Conservation (phyloP, 2,888 invertebrate genomes). For the Biston betularia region DNA sequence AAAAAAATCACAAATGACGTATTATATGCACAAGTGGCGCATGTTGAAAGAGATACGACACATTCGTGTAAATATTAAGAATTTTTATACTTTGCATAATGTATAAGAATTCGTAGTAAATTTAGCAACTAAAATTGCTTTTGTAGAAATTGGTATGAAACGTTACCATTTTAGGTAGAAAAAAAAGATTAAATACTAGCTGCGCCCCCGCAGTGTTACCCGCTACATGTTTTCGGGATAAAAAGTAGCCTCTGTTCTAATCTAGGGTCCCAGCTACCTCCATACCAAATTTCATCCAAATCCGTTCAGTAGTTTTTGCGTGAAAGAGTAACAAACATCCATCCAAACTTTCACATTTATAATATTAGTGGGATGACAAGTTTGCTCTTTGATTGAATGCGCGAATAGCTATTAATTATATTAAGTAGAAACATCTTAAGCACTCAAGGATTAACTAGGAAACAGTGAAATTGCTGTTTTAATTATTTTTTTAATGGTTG, state of each 20-base stretch:
- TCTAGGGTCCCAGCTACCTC: too few relatives aligned
- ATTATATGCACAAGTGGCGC: conserved; percentile 41
- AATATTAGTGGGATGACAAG: conserved; percentile 5
- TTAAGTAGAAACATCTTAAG: conserved; percentile 6
- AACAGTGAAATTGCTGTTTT: conserved; percentile 2
- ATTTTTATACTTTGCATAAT: conserved; percentile 20
- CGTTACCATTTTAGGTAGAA: not conserved
- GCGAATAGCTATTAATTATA: conserved; percentile 17
- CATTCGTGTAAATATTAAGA: conserved; percentile 34
- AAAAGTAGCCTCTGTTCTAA: too few relatives aligned
- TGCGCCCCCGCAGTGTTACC: too few relatives aligned
- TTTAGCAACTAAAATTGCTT: not conserved
- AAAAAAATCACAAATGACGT: conserved; percentile 37
- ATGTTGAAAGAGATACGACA: conserved; percentile 39
- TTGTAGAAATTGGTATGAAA: not conserved
- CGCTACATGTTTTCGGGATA: too few relatives aligned
- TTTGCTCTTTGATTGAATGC: conserved; percentile 20
- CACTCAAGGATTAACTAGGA: conserved; percentile 14
- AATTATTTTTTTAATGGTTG: not conserved
- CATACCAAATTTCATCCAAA: too few relatives aligned
- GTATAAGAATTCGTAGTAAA: not conserved
- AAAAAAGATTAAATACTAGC: not conserved
- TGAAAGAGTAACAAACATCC: too few relatives aligned
- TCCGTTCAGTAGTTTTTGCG: too few relatives aligned
- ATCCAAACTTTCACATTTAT: too few relatives aligned